phyloP scores from a whole-genome alignment of 2,888 invertebrate species.

The Trichogramma evanescens region DNA sequence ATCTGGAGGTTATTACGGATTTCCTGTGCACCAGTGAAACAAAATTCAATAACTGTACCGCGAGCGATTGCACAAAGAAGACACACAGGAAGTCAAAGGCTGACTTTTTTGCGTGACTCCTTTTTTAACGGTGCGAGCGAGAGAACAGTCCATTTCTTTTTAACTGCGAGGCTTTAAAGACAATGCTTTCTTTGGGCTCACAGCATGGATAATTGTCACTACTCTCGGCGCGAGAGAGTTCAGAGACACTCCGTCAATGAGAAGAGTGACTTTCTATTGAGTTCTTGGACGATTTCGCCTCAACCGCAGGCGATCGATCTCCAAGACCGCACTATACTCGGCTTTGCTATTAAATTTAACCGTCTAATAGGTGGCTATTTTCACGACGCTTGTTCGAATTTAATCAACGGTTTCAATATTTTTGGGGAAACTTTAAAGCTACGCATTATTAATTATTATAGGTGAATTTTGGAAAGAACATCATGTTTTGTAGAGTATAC shows the following conservation, averaged over 20 bases:
- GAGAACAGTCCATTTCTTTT: slow-evolving; percentile 6
- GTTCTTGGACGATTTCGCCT: no score
- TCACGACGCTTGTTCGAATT: no score
- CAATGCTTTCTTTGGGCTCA: slow-evolving; percentile 16
- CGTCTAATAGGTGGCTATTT: no score
- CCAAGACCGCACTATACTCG: no score
- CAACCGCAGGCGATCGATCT: no score
- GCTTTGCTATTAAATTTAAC: no score
- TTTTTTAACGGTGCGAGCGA: neutral
- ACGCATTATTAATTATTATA: no score
- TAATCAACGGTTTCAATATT: no score
- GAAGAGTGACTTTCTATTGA: neutral
- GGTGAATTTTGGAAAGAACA: no score
- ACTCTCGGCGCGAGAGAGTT: neutral
- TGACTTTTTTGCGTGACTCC: slow-evolving; percentile 10
- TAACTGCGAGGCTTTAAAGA: slow-evolving; percentile 9
- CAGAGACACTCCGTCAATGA: neutral
- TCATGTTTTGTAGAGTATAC: no score
- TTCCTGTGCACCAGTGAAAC: neutral
- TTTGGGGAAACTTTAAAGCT: no score
- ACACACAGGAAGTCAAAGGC: slow-evolving; percentile 4
- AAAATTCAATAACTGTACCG: slow-evolving; percentile 12
- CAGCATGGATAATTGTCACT: slow-evolving; percentile 4
- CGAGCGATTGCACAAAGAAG: slow-evolving; percentile 3
- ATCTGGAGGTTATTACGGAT: no score